Base-by-base conservation (phyloP, 1,140 invertebrate species). In the Orius insidiosus region DNA sequence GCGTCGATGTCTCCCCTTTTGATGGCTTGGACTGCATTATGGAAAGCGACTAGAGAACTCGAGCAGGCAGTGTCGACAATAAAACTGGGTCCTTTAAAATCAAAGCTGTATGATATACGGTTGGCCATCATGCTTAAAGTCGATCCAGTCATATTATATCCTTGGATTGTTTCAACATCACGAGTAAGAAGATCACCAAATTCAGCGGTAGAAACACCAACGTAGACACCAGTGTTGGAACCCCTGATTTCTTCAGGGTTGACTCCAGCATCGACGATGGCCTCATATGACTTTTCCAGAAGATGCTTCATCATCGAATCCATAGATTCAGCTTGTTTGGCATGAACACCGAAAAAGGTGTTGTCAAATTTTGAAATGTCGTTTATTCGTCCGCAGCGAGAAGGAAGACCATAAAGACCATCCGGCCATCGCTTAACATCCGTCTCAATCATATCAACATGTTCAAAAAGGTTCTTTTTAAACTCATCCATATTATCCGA, bases 1-100 rank as follows among this genome's bases (percentile, higher is more conserved):
- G 85, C 72, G 57, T 98, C 92, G 63, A 89, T 94, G 55, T 85
- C 76, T 1, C 87, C 88, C 18, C 69, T 67, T 33, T 78, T 69
- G 38, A 98, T 92, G 10, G 85, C 80, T 5, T 64, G 60, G 9
- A 88, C 68, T 9, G 92, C 94, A 56, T 93, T 82, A 55, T 88
- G 75, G 55, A 97, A 62, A 1, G 87, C 92, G 58, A 85, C 76
- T 57, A 94, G 61, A 41, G 85, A 86, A 51, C 89, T 94, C 0
- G 90, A 95, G 63, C 93, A 98, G 1, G 93, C 93, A 6, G 93
- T 95, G 63, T 98, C 93, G 5, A 96, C 64, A 3, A 85, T 77
- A 62, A 82, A 93, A 62, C 88, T 94, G 1, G 93, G 93, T 9
- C 93, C 53, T 39, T 36, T 80, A 48, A 95, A 85, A 57, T 97